A percentile compares a stretch with the other conserved stretches of the same genome.
These are phyloP conservation scores for Caranx melampygus DNA, from an alignment of 2,113 vertebrate genomes.

Conservation along the genomic window DNA sequence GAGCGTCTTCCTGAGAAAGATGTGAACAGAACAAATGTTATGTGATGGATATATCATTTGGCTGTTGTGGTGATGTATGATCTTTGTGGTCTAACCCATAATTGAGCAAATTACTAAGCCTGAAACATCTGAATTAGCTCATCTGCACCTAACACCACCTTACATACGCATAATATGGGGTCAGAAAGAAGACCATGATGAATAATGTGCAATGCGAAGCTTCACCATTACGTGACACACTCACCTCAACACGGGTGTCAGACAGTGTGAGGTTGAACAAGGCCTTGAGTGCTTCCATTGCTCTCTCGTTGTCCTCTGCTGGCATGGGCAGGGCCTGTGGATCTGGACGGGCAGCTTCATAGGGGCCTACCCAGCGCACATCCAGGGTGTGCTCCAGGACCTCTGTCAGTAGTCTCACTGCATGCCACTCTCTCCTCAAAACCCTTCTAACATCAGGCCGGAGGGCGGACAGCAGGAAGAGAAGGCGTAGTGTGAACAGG, in stretches of 20 bases:
- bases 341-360: constrained; percentile 86
- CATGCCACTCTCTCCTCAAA: constrained; percentile 87
- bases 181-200: neutral
- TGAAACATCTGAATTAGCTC: neutral
- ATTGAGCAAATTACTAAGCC: neutral
- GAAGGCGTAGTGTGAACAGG: constrained; percentile 94
- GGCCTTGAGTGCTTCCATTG: constrained; percentile 95
- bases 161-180: neutral
- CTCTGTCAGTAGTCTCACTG: constrained; percentile 89
- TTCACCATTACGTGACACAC: constrained; percentile 37
- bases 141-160: neutral
- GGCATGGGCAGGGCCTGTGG: constrained; percentile 84
- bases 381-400: constrained; percentile 92
- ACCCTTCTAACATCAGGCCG: constrained; percentile 88
- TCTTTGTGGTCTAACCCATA: neutral
- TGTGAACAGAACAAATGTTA: neutral
- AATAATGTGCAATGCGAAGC: neutral
- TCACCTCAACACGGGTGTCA: constrained; percentile 91
- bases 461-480: constrained; percentile 96
- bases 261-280: constrained; percentile 96
- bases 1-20: neutral
- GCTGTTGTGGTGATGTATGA: neutral
- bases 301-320: constrained; percentile 89
- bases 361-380: constrained; percentile 91
- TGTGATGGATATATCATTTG: neutral